phyloP scores from a whole-genome alignment of 2,113 vertebrate species.

The Uropsilus gracilis region DNA sequence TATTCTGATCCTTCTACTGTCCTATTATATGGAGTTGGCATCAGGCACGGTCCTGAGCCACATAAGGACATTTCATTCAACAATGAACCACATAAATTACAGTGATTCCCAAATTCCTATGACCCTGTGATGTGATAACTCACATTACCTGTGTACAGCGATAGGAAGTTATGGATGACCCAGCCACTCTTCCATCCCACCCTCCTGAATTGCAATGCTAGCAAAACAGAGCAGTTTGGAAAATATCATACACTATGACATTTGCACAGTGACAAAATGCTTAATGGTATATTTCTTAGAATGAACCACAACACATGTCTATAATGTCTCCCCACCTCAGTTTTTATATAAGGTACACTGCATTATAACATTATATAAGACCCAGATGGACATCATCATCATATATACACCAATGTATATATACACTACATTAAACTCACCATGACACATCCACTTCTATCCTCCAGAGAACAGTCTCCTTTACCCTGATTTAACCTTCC shows the following conservation, averaged over 20 bases:
- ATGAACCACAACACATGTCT: background rate
- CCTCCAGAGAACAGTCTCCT: too few species aligned
- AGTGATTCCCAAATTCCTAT: background rate
- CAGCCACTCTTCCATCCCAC: background rate
- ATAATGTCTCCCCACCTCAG: too few species aligned
- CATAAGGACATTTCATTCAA: background rate
- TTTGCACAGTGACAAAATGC: background rate
- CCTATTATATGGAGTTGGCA: background rate
- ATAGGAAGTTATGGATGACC: too few species aligned
- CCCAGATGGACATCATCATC: too few species aligned
- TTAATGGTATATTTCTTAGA: background rate
- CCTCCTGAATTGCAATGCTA: background rate
- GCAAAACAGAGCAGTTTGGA: background rate
- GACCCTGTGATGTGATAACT: background rate
- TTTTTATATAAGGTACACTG: too few species aligned
- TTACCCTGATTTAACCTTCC: too few species aligned
- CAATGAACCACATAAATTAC: background rate
- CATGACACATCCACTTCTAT: too few species aligned
- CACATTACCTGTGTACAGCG: too few species aligned
- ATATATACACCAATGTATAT: too few species aligned
- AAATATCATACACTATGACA: background rate
- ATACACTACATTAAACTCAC: too few species aligned
- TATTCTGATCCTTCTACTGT: background rate
- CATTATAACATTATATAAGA: too few species aligned
- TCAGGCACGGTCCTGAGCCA: background rate